These are phyloP conservation scores for Sturnus vulgaris DNA, from an alignment of 2,113 vertebrate genomes.

Conservation along the genomic window DNA sequence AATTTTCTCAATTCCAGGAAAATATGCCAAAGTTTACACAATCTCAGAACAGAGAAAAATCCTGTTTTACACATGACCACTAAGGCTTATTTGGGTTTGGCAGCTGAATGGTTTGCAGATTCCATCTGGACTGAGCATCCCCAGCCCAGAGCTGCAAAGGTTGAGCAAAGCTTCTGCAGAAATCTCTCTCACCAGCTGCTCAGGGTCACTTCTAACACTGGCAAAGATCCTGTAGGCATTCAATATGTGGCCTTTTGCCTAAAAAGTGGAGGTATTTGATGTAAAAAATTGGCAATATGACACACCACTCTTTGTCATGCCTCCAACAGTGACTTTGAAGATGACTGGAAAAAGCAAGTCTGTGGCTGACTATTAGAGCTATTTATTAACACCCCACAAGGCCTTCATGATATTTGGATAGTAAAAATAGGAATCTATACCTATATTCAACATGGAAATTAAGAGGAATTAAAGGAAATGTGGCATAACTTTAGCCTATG, in stretches of 20 bases:
- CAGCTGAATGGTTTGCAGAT: not conserved
- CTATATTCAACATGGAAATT: not conserved
- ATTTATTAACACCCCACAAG: not conserved
- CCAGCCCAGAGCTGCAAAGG: not conserved
- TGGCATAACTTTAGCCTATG: not conserved
- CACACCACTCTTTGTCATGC: not conserved
- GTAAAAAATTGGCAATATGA: not conserved
- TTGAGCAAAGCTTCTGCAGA: not conserved
- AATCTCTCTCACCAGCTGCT: slow-evolving; percentile 47
- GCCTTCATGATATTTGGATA: not conserved
- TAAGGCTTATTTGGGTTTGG: slow-evolving; percentile 18
- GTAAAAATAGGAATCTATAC: not conserved
- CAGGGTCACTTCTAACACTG: slow-evolving; percentile 1
- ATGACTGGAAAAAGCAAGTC: not conserved
- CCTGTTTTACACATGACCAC: not conserved
- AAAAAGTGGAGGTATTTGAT: not conserved
- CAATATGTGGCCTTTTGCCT: not conserved
- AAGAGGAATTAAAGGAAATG: not conserved
- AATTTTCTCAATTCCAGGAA: slow-evolving; percentile 1
- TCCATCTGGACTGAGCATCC: slow-evolving; percentile 34
- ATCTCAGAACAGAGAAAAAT: not conserved
- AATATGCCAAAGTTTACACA: slow-evolving; percentile 2
- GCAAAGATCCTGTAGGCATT: not conserved
- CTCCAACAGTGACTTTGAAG: not conserved
- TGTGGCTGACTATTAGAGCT: not conserved